A percentile compares a stretch with the other conserved stretches of the same genome.
phyloP scores from a whole-genome alignment of 92 coral and sea anemone genomes.

The Parazoanthus swiftii region DNA sequence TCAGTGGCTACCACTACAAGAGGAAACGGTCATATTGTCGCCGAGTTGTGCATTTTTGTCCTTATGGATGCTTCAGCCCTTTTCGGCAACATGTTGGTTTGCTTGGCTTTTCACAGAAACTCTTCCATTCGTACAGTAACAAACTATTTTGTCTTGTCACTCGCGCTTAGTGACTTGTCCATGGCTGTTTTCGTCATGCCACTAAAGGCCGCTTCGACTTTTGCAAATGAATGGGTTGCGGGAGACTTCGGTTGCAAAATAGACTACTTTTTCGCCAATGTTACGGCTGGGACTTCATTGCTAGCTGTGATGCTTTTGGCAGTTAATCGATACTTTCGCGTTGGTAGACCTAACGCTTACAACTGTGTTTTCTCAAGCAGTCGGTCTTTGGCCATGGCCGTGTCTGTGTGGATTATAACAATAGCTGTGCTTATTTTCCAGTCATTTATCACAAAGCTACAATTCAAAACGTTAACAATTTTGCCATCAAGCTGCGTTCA shows the following conservation, averaged over 20 bases:
- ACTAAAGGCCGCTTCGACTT: conserved; percentile 5
- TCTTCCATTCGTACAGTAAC: conserved; percentile 12
- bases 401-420: conserved; percentile 3
- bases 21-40: not conserved
- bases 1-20: not conserved
- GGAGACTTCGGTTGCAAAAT: conserved; percentile 5
- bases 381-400: conserved; percentile 8
- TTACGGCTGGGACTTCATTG: conserved; percentile 18
- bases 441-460: conserved; percentile 1
- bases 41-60: conserved; percentile 19
- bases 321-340: conserved; percentile 24
- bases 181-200: conserved; percentile 34
- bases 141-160: conserved; percentile 21
- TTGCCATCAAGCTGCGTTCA: conserved; percentile 4
- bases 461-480: not conserved
- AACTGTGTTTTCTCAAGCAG: not conserved
- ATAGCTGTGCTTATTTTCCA: not conserved
- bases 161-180: conserved; percentile 22
- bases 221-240: conserved; percentile 1
- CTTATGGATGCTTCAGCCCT: not conserved
- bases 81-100: conserved; percentile 4
- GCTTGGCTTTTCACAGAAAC: conserved; percentile 24
- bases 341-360: conserved; percentile 8
- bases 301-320: conserved; percentile 30
- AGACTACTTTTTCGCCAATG: conserved; percentile 14